Evolutionary conservation across 2,113 vertebrate genomes (phyloP).

Genomic region (Bufo gargarizans): DNA sequence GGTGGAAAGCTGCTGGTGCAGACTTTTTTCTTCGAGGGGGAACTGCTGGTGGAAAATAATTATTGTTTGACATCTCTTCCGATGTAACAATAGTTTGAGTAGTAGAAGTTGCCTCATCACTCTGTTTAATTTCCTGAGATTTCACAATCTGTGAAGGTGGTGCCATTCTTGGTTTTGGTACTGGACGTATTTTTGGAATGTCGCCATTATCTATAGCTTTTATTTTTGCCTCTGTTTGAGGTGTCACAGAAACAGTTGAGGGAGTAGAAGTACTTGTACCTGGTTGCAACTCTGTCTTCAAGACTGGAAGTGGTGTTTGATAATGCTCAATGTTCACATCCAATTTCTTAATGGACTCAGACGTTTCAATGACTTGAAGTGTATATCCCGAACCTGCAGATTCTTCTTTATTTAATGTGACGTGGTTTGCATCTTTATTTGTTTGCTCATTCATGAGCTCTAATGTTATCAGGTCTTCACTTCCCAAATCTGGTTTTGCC

Average conservation of each 20-base stretch:
- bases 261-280: neutral
- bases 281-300: neutral
- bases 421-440: neutral
- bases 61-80: neutral
- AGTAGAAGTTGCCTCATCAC: constrained; percentile 7
- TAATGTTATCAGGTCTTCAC: neutral
- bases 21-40: constrained; percentile 80
- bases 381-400: neutral
- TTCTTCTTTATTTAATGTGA: neutral
- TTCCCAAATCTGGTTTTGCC: neutral
- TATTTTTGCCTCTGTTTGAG: neutral
- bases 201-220: constrained; percentile 3
- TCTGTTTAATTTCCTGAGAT: constrained; percentile 52
- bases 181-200: constrained; percentile 61
- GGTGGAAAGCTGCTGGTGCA: constrained; percentile 71
- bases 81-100: fast-evolving
- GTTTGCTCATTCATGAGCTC: neutral
- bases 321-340: neutral
- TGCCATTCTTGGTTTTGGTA: constrained; percentile 73
- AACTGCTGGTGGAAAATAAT: constrained; percentile 67
- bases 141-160: constrained; percentile 61
- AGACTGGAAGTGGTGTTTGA: neutral
- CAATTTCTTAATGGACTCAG: neutral
- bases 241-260: neutral
- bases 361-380: too few relatives aligned